Percentiles rank a stretch among this genome's conserved stretches.
Evolutionary conservation across 2,113 vertebrate genomes (phyloP).

Genomic region (Agelaius tricolor): DNA sequence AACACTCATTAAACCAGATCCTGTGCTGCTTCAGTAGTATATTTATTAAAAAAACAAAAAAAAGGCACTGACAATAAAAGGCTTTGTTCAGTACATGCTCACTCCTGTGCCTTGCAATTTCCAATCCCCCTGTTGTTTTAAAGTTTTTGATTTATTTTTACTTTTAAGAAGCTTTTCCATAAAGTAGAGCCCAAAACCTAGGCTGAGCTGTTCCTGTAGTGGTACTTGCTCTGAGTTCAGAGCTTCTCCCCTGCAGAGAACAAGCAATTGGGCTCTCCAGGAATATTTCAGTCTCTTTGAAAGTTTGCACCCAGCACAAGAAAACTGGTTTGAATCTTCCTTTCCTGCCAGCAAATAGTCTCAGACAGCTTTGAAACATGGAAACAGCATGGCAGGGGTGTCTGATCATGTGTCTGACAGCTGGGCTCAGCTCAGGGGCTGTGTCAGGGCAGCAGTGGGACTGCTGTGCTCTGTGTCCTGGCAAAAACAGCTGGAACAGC

Average conservation of each 20-base stretch:
- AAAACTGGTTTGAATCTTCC: not conserved
- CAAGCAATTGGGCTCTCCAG: accelerated
- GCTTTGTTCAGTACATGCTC: not conserved
- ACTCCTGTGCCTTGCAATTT: not conserved
- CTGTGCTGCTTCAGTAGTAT: not conserved
- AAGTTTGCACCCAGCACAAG: not conserved
- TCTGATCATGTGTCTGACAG: not conserved
- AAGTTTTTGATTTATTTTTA: not conserved
- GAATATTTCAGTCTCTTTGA: not conserved
- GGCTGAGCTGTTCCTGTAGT: not conserved
- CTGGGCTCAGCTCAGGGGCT: not conserved
- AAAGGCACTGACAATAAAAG: not conserved
- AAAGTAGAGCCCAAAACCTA: not conserved
- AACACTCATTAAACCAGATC: not conserved
- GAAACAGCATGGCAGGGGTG: not conserved
- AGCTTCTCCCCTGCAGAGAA: not conserved
- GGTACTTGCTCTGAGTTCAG: not conserved
- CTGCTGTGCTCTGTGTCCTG: not conserved
- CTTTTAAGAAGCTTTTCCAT: not conserved
- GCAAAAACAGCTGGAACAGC: not conserved
- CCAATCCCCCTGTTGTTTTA: not conserved
- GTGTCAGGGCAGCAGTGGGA: not conserved
- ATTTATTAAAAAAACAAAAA: not conserved
- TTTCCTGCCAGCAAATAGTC: not conserved
- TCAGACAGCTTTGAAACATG: not conserved